Percentiles rank a stretch among this genome's conserved stretches.
phyloP scores from a whole-genome alignment of 1,140 invertebrate species.

The Planococcus citri region DNA sequence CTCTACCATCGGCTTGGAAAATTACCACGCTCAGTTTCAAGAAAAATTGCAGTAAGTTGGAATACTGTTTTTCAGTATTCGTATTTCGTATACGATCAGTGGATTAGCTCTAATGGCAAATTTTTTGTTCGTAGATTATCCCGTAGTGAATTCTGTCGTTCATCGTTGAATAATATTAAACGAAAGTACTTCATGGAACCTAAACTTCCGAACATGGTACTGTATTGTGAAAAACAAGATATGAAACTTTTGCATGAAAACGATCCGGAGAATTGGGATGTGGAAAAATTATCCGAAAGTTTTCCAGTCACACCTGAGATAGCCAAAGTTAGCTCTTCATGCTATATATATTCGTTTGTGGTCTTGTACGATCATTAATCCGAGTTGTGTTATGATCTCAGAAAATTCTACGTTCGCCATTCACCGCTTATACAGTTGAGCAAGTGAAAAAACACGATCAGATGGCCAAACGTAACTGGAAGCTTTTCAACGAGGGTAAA shows the following conservation, averaged over 20 bases:
- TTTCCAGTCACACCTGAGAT: conserved; percentile 57
- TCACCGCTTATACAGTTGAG: background rate
- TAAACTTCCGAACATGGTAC: conserved; percentile 54
- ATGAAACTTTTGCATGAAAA: conserved; percentile 53
- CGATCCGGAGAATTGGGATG: conserved; percentile 58
- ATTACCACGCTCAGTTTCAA: background rate
- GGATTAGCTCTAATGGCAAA: background rate
- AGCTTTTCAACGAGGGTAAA: conserved; percentile 4
- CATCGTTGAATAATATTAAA: conserved; percentile 26
- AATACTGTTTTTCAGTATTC: too few species aligned
- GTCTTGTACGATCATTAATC: too few species aligned
- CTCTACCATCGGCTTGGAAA: background rate
- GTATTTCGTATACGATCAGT: too few species aligned
- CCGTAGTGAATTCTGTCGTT: background rate
- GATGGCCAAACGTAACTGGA: conserved; percentile 11
- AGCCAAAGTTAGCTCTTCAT: conserved; percentile 31
- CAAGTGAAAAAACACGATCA: conserved; percentile 6
- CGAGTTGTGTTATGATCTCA: background rate
- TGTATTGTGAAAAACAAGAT: conserved; percentile 70
- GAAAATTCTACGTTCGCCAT: background rate
- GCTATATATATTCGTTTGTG: too few species aligned
- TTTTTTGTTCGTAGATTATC: conserved; percentile 3
- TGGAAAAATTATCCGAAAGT: conserved; percentile 55
- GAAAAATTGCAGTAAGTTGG: background rate
- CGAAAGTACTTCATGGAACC: conserved; percentile 25